Base-by-base conservation (phyloP, 1,140 invertebrate genomes). In the Drosophila takahashii region DNA sequence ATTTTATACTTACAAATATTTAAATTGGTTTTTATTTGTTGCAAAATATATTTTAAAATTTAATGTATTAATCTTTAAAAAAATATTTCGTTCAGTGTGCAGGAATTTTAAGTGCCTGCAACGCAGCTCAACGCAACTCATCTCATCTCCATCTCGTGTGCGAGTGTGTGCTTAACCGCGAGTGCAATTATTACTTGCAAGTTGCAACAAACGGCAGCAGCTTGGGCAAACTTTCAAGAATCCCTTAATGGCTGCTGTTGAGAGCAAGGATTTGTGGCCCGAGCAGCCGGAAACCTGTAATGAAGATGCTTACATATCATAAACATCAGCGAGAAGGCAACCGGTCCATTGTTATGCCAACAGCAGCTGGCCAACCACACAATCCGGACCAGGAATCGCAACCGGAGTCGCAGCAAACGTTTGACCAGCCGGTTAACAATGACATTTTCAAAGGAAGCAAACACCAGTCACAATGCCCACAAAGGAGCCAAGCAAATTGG, bases 171-270 rank as follows among this genome's bases (percentile, higher is more conserved):
- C 67, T 56, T 67, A 74, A 77, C 73, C 81, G 59, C 64, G 34
- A 77, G 69, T 73, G 70, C 58, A 87, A 83, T 86, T 79, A 87
- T 83, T 81, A 87, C 83, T 87, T 72, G 70, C 70, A 77, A 80
- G 39, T 87, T 79, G 70, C 75, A 80, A 74, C 54, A 77, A 85
- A 86, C 72, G 64, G 73, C 58, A 29, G 29, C 77, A 72, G 65
- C 66, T 71, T 52, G 26, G 29, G 34, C 42, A 48, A 70, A 69
- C 65, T 60, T 75, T 60, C 64, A 26, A 53, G 47, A 45, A 48
- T 64, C 58, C 60, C 54, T 67, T 53, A 22, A 56, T 47, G 50
- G 48, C 50, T 51, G 60, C 60, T 26, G 29, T 65, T 65, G 59
- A 56, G 15, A 18, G 48, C 42, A 29, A 57, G 41, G 64, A 54